Percentiles rank a stretch among this genome's conserved stretches.
Conservation (phyloP, 2,888 invertebrate species). For the Heliconius charithonia region DNA sequence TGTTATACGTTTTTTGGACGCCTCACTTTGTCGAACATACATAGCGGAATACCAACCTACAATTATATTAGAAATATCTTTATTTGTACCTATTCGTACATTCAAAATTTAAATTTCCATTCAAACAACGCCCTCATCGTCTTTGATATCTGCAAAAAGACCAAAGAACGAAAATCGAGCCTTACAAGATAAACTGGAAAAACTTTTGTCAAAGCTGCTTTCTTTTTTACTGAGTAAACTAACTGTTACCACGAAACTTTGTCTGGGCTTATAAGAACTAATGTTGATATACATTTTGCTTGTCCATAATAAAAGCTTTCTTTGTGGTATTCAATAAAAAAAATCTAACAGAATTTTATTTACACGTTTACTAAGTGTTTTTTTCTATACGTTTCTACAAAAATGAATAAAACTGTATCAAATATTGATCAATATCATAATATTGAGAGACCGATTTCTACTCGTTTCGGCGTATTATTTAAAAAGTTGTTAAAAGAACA, state of each 20-base stretch:
- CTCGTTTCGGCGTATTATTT: neutral
- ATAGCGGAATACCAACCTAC: no score
- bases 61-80: no score
- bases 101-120: neutral
- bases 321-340: neutral
- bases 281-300: neutral
- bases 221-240: slow-evolving; percentile 1
- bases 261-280: neutral
- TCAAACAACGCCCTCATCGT: slow-evolving; percentile 6
- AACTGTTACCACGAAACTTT: neutral
- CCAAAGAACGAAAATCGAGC: neutral
- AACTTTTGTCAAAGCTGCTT: neutral
- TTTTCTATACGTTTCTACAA: no score
- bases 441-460: no score
- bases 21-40: no score
- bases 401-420: no score
- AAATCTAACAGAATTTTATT: neutral
- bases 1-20: no score
- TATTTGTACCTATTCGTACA: neutral
- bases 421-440: neutral
- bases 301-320: neutral
- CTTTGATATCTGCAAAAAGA: neutral
- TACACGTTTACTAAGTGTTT: no score
- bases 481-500: neutral
- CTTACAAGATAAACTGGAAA: neutral